Base-by-base conservation (phyloP, 2,888 invertebrate genomes). In the Aphidius colemani region DNA sequence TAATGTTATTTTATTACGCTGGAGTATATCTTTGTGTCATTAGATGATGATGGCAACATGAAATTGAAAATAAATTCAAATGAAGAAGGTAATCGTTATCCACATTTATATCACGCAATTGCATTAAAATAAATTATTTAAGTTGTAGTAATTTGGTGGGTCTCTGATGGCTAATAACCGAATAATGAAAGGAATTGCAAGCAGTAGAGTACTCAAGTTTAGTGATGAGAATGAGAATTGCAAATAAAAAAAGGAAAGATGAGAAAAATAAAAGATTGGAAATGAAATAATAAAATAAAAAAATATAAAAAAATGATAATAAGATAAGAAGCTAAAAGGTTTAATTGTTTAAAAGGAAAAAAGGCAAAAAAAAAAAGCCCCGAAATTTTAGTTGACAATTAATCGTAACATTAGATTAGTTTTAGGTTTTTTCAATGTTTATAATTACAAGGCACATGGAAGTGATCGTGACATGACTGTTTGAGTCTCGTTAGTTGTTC, bases 101-200 rank as follows among this genome's bases (percentile, higher is more conserved):
- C 69, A 65, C 71, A 73, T 73, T 78, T 78, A 76, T 75, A 71
- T 72, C 60, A 57, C 71, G 74, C 74, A 75, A 79, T 81, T 74
- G 73, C 75, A 77, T 78, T 79, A 75, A 77, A 80, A 80, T 79
- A 80, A 81, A 81, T 80, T 81, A 80, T 80, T 80, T 75, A 78
- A 80, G 78, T 79, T 76, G 79, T 74, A 75, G 79, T 76, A 80
- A 80, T 80, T 80, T 76, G 78, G 78, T 72, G 78, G 75, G 74
- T 78, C 77, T 75, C 78, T 74, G 75, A 79, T 78, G 81, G 80
- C 81, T 81, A 81, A 81, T 81, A 81, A 78, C 78, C 71, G 76
- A 77, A 78, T 81, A 80, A 81, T 80, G 77, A 77, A 73, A 78
- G 70, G 77, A 77, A 76, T 71, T 73, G 74, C 71, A 63, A 53